These are phyloP conservation scores for Oncorhynchus masou DNA, from an alignment of 2,113 vertebrate genomes.

Conservation along the genomic window DNA sequence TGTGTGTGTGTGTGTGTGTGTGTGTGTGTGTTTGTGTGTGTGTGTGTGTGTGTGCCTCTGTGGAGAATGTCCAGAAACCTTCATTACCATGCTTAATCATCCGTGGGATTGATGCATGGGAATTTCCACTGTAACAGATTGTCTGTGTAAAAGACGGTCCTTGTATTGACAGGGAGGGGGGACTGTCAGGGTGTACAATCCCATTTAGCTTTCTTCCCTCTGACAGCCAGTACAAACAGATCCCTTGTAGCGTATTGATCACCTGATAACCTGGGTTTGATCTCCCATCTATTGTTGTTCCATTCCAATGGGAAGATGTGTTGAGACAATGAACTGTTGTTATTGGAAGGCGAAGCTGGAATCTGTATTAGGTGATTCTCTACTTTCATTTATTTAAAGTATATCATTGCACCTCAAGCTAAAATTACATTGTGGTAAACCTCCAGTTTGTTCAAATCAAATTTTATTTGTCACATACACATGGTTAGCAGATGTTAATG, in stretches of 20 bases:
- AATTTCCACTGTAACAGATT: conserved; percentile 78
- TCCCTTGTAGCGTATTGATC: conserved; percentile 10
- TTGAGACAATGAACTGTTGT: no score
- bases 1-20: no score
- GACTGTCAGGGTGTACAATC: conserved; percentile 37
- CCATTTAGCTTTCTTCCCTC: conserved; percentile 31
- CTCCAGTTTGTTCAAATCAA: no score
- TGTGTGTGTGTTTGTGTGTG: no score
- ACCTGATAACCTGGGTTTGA: conserved; percentile 21
- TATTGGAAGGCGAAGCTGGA: no score
- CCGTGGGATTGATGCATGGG: conserved; percentile 77
- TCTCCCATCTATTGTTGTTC: not conserved
- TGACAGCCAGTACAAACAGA: conserved; percentile 7
- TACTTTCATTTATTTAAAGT: no score
- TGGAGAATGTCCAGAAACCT: conserved; percentile 82
- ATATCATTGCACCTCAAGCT: no score
- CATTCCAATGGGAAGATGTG: no score
- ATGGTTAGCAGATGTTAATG: no score
- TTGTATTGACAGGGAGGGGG: conserved; percentile 57
- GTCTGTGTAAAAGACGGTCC: conserved; percentile 72
- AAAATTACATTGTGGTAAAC: no score
- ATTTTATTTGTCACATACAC: no score
- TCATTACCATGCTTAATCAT: conserved; percentile 81
- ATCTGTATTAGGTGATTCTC: no score
- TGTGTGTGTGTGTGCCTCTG: conserved; percentile 68